Base-by-base conservation (phyloP, 1,140 invertebrate genomes). In the Cotesia glomerata region DNA sequence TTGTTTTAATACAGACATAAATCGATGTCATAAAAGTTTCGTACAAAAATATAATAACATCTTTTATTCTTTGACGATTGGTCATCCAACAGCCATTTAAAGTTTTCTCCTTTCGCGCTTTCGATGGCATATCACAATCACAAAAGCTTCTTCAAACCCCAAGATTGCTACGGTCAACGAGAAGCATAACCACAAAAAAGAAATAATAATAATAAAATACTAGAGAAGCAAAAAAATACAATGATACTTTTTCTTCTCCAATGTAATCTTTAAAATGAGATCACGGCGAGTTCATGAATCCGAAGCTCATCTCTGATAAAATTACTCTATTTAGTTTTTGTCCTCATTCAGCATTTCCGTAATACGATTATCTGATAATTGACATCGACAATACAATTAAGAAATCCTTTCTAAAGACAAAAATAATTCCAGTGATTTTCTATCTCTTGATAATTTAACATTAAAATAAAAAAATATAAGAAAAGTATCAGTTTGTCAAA, bases 241-340 rank as follows among this genome's bases (percentile, higher is more conserved):
- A 69, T 73, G 71, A 73, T 75, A 80, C 74, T 72, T 75, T 76
- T 77, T 73, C 71, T 75, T 80, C 66, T 69, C 74, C 76, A 77
- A 78, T 84, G 79, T 82, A 81, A 81, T 81, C 79, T 82, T 78
- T 72, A 75, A 79, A 80, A 81, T 81, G 75, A 82, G 74, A 82
- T 82, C 81, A 76, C 56, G 79, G 77, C 76, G 76, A 82, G 74
- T 80, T 74, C 69, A 80, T 81, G 75, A 81, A 82, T 81, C 63
- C 16, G 9, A 69, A 66, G 49, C 18, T 63, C 39, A 39, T 39
- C 52, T 13, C 18, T 71, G 49, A 52, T 45, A 64, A 71, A 71
- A 16, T 63, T 71, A 11, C 26, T 16, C 52, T 5, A 64, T 36
- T 63, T 14, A 49, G 7, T 36, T 62, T 62, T 45, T 32, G 11